Base-by-base conservation (phyloP, 2,797 vertebrate species). In the Orientallactaga sibirica region DNA sequence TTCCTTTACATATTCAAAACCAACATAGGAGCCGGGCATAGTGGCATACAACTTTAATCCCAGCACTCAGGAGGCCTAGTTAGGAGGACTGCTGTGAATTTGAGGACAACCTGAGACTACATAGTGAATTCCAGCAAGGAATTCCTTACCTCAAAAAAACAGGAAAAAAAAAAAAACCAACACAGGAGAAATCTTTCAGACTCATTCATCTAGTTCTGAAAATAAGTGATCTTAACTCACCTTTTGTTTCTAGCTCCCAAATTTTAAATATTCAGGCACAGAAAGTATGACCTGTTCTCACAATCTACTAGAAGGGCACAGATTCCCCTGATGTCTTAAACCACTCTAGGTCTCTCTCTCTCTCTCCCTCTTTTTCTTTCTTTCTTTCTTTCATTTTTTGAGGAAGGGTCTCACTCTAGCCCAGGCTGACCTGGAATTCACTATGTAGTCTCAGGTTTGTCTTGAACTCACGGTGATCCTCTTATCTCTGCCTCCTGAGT, bases 1-100 rank as follows among this genome's bases (percentile, higher is more conserved):
- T 86, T 74, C 87, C 61, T 92, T 96, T 5, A 81, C 48, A 71
- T 81, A 91, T 66, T 87, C n/a, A 91, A 92, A 95, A 93, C 24
- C 25, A 82, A 61, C 19, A 90, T 27, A 37, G 33, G 33, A 37
- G 33, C 33, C 33, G 2, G 33, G 33, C 33, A 37, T 37, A 37
- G 33, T 37, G 33, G 33, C 33, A 37, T 2, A 37, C 33, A 37
- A 37, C 33, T 37, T 37, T 37, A 37, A 37, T 37, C 33, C 33
- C 33, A 37, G 33, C 33, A 37, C 33, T 37, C 33, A 37, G 33
- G 33, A 37, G 33, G 33, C 33, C 33, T 37, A 37, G 33, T 37
- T 37, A 37, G 33, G 33, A 37, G 33, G 33, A 37, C 33, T 37
- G 33, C 33, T 37, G 33, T 37, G 33, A 37, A 2, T 37, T 37